Conservation (phyloP, 2,113 vertebrate genomes). For the Stegostoma tigrinum region DNA sequence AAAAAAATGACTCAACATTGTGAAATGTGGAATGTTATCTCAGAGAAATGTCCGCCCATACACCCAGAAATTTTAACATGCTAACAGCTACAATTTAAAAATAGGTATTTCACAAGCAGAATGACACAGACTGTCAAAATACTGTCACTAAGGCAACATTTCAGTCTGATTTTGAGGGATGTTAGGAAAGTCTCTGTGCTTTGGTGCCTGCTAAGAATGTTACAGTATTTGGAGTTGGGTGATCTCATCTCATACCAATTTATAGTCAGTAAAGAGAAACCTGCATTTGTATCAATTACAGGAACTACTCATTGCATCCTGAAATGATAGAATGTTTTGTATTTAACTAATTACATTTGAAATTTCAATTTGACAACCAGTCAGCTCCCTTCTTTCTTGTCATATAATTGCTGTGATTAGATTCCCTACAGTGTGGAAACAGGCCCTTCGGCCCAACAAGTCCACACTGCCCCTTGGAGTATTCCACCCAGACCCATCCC, state of each 20-base stretch:
- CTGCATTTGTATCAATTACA: not conserved
- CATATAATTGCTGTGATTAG: not conserved
- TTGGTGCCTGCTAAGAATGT: not conserved
- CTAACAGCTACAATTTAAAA: not conserved
- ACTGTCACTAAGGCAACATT: not conserved
- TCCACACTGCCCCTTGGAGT: no score
- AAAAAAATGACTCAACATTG: not conserved
- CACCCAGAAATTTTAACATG: not conserved
- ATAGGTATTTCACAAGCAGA: not conserved
- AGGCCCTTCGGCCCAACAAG: no score
- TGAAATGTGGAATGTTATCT: not conserved
- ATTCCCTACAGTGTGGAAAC: no score
- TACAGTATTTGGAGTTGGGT: not conserved
- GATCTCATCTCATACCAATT: not conserved
- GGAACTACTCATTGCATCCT: not conserved
- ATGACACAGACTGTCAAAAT: not conserved
- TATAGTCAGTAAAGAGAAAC: not conserved
- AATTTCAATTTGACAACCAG: not conserved
- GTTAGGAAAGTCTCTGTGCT: not conserved
- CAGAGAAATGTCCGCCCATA: not conserved
- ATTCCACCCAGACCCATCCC: no score
- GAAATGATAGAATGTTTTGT: not conserved
- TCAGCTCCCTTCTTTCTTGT: not conserved
- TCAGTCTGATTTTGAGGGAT: not conserved
- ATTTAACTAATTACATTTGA: not conserved